A percentile compares a stretch with the other conserved stretches of the same genome.
These are phyloP conservation scores for Brachionichthys hirsutus DNA, from an alignment of 2,113 vertebrate genomes.

Conservation along the genomic window DNA sequence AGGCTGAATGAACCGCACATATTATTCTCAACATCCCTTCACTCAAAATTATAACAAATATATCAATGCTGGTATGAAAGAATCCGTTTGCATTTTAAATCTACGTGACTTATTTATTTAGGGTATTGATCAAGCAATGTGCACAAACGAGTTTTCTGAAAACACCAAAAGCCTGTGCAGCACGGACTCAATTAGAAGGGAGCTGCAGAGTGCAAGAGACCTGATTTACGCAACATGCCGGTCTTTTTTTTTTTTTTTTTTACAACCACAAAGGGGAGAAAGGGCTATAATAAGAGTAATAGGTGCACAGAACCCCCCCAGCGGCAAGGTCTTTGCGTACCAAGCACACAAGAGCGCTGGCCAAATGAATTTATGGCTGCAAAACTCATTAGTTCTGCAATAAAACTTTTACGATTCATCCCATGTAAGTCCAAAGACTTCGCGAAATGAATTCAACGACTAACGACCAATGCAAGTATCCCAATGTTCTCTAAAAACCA, in stretches of 20 bases:
- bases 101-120: conserved; percentile 40
- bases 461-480: conserved; percentile 76
- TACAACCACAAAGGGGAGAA: conserved; percentile 71
- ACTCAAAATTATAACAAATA: no score
- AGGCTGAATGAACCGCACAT: no score
- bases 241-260: conserved; percentile 65
- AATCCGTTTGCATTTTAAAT: conserved; percentile 35
- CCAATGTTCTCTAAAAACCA: conserved; percentile 45
- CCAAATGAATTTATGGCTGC: conserved; percentile 78
- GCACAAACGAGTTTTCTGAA: conserved; percentile 26
- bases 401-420: conserved; percentile 96
- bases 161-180: conserved; percentile 50
- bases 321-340: conserved; percentile 63
- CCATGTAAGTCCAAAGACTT: conserved; percentile 87
- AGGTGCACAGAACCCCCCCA: conserved; percentile 63
- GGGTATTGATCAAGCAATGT: conserved; percentile 52
- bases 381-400: conserved; percentile 80
- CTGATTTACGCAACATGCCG: conserved; percentile 70
- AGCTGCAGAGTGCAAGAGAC: conserved; percentile 47
- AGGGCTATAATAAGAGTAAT: conserved; percentile 66
- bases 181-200: conserved; percentile 66
- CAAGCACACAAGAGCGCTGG: conserved; percentile 68
- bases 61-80: no score
- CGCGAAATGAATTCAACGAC: conserved; percentile 86
- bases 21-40: no score